Base-by-base conservation (phyloP, 2,888 invertebrate genomes). In the Volucella bombylans region DNA sequence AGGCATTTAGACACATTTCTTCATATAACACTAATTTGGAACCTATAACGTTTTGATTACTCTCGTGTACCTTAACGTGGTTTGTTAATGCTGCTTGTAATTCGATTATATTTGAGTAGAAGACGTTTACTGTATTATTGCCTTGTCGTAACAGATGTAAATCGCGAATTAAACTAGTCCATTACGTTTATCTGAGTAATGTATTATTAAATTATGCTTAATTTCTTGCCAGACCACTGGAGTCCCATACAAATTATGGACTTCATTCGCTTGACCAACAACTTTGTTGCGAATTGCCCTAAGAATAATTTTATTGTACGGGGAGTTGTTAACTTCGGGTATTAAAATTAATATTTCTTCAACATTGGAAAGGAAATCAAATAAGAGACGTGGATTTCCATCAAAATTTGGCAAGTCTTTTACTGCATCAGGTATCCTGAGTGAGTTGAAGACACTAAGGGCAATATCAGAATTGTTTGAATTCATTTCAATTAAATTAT, bases 1-100 rank as follows among this genome's bases (percentile, higher is more conserved):
- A 88, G n/a, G 73, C 68, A 41, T 87, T 87, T 11, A 87, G 54
- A 43, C 86, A 87, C 87, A 87, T 87, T 62, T 87, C 86, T 8
- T 68, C 55, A 55, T 86, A 86, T 4, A 87, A 71, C 23, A 8
- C 10, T 57, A 72, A 64, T 54, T 88, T 87, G 4, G 87, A 59
- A 41, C 9, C 14, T 49, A 81, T 83, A 0, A 87, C 82, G 39
- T 64, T 86, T 9, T 1, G 15, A 52, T 86, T 72, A 8, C 4
- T 23, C 67, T 87, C 87, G 54, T 87, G 83, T 11, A 78, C 71
- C 23, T 14, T 71, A 41, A 78, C 50, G 45, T 64, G 64, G 15
- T 71, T 78, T 4, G 57, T 59, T 65, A 78, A 71, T 38, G 64
- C 64, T 11, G 71, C 64, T 1, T 41, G 3, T 41, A 64, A 8